phyloP scores from a whole-genome alignment of 2,113 vertebrate genomes.

The Terrapene triunguis region DNA sequence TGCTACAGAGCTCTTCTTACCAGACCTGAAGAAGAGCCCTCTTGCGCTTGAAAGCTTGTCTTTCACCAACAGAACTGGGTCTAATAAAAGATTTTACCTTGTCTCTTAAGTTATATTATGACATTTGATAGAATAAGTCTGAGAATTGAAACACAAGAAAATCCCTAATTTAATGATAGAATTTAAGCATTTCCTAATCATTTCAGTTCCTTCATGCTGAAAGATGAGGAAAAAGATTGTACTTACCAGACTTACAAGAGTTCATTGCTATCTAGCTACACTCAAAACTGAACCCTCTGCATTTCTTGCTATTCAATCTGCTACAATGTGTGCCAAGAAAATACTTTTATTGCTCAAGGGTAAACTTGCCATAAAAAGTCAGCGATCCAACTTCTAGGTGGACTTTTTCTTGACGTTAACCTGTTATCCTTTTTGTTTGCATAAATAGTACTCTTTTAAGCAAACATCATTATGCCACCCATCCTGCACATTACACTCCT shows the following conservation, averaged over 20 bases:
- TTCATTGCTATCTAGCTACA: background rate
- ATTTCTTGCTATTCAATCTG: slow-evolving; percentile 36
- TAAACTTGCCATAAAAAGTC: background rate
- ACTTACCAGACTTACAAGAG: background rate
- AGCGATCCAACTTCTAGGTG: background rate
- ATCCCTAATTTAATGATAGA: background rate
- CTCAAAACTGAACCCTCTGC: background rate
- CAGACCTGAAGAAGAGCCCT: background rate
- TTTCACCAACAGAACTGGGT: background rate
- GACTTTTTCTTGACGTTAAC: slow-evolving; percentile 10
- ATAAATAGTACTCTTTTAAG: background rate
- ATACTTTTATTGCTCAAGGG: background rate
- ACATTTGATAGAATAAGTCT: background rate
- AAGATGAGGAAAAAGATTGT: background rate
- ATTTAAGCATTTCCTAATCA: background rate
- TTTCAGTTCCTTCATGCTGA: background rate
- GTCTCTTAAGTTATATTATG: background rate
- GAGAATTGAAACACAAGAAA: background rate
- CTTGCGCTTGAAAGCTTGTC: background rate
- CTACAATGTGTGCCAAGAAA: background rate
- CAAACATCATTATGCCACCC: background rate
- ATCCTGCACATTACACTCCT: slow-evolving; percentile 52
- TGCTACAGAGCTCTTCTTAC: background rate
- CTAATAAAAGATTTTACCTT: background rate
- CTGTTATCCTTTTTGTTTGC: slow-evolving; percentile 42